Percentiles rank a stretch among this genome's conserved stretches.
Conservation (phyloP, 2,888 invertebrate species). For the Tyria jacobaeae region DNA sequence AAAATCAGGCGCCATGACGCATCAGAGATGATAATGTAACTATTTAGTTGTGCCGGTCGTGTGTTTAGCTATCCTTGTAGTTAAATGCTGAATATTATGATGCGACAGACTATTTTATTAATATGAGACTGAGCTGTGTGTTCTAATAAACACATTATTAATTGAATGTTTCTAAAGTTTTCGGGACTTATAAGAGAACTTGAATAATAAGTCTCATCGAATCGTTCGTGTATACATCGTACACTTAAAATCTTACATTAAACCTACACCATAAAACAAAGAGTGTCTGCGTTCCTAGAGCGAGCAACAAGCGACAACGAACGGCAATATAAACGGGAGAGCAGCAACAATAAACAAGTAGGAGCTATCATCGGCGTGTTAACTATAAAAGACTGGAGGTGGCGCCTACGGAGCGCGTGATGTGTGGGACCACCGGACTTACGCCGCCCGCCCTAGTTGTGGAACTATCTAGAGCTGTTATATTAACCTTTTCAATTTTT, state of each 20-base stretch:
- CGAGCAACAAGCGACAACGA: slow-evolving; percentile 17
- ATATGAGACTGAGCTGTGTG: no score
- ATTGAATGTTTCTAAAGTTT: no score
- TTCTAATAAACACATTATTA: no score
- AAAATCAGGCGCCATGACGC: no score
- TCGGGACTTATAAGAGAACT: background rate
- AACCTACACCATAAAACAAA: slow-evolving; percentile 5
- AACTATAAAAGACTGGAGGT: slow-evolving; percentile 71
- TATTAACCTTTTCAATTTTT: no score
- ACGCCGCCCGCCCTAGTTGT: slow-evolving; percentile 56
- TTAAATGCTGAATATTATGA: no score
- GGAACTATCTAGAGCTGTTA: slow-evolving; percentile 47
- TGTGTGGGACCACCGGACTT: slow-evolving; percentile 81
- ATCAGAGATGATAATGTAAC: no score
- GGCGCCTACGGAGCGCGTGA: slow-evolving; percentile 63
- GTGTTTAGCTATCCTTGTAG: no score
- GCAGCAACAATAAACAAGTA: slow-evolving; percentile 50
- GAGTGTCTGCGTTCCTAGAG: slow-evolving; percentile 1
- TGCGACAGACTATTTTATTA: no score
- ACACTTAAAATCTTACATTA: background rate
- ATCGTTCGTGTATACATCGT: background rate
- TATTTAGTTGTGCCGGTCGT: no score
- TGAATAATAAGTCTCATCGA: background rate
- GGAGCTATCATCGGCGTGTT: slow-evolving; percentile 57
- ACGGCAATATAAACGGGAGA: slow-evolving; percentile 27